Conservation (phyloP, 2,113 vertebrate species). For the Lutjanus erythropterus region DNA sequence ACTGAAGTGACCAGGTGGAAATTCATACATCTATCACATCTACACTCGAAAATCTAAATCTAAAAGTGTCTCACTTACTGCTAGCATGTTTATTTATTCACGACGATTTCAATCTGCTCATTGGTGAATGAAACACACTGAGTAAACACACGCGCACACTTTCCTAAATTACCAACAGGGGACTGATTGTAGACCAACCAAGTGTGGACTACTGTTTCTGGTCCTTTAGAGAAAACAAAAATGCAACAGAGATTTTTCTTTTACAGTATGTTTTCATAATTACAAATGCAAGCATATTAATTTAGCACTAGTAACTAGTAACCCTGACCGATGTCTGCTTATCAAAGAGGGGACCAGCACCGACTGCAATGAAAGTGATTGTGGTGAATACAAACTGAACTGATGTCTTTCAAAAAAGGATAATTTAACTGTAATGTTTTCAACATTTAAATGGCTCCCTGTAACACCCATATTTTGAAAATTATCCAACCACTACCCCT, state of each 20-base stretch:
- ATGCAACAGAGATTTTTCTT: not conserved
- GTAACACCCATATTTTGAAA: not conserved
- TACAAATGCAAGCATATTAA: not conserved
- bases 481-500: not conserved
- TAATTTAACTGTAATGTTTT: not conserved
- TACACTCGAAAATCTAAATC: not conserved
- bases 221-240: not conserved
- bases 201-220: not conserved
- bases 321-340: not conserved
- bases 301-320: too few species aligned
- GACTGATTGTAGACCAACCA: not conserved
- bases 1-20: conserved; percentile 7
- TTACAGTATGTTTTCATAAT: too few species aligned
- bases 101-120: too few species aligned
- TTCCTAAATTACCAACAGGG: not conserved
- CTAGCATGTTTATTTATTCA: not conserved
- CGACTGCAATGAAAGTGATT: not conserved
- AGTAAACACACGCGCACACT: not conserved
- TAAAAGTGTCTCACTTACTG: not conserved
- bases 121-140: too few species aligned
- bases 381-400: not conserved
- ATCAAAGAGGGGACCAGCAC: not conserved
- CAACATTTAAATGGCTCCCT: not conserved
- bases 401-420: not conserved
- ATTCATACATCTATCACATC: not conserved